Conservation (phyloP, 23 tunicate genomes). For the Trididemnum nubilum region DNA sequence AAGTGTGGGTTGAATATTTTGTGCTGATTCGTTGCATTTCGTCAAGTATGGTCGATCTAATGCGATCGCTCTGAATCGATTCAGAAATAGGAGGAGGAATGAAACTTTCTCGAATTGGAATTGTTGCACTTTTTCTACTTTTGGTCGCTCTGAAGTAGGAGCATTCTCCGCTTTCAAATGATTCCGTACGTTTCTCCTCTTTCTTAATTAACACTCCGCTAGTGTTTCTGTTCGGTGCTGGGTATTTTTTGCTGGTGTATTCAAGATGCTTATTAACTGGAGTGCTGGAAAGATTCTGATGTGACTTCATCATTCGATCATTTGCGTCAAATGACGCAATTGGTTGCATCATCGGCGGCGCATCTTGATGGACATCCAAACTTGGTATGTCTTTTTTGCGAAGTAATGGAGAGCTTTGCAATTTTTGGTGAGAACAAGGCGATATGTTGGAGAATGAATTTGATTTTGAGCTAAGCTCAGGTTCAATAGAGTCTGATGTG, state of each 20-base stretch:
- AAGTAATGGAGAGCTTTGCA: background rate
- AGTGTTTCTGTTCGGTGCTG: background rate
- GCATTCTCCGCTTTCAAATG: background rate
- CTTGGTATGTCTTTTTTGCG: too few relatives aligned
- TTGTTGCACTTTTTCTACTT: background rate
- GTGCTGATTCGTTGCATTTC: conserved; percentile 59
- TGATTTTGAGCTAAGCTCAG: background rate
- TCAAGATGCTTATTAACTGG: background rate
- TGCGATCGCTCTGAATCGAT: conserved; percentile 10
- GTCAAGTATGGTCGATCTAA: conserved; percentile 45
- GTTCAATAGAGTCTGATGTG: background rate
- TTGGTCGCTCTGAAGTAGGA: background rate
- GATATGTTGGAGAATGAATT: background rate
- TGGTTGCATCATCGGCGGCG: background rate
- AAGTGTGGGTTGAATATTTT: conserved; percentile 10
- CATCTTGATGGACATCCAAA: background rate
- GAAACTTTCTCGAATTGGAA: background rate
- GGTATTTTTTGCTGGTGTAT: background rate
- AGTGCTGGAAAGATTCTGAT: background rate
- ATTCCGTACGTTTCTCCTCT: background rate
- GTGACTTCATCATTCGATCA: background rate
- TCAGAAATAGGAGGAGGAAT: background rate
- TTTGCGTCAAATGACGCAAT: too few relatives aligned
- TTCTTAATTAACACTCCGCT: background rate
- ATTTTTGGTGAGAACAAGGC: conserved; percentile 10